Evolutionary conservation across 2,888 invertebrate species (phyloP), one percentile per base, ranked within the genome.

Genomic region (Drosophila borealis): DNA sequence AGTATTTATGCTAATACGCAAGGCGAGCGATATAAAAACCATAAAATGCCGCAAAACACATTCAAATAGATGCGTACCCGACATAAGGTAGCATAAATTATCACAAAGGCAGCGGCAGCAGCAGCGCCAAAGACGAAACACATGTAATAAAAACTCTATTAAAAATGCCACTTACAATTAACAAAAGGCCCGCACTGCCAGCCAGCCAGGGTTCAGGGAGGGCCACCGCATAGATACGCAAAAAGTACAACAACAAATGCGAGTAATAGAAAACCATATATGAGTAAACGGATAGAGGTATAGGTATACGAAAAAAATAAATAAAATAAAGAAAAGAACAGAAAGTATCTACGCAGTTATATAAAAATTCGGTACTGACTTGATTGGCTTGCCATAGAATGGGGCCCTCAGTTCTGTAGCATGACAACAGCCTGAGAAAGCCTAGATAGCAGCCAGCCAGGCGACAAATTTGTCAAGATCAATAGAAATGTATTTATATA

Each of bases 111-210:
- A 17, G 14, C 5, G 14, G 39, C 14, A 34, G 14, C 17, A 45
- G 19, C 34, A 57, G 45, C 19, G 44, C 49, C 54, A 63, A 76
- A 66, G 69, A 72, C 69, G 64, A 64, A 80, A 70, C 70, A 70
- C 63, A 77, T 74, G 63, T 73, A 71, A 62, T 83, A 70, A 71
- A 80, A 79, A 53, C 65, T 70, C 71, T 77, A 81, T 85, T 82
- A 82, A 80, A 85, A 82, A 67, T 72, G 71, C 84, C 84, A 81
- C 75, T 86, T 86, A 86, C 75, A 82, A 87, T 82, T 83, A 81
- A 86, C 81, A 83, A 83, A 84, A 70, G 70, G 64, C 78, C 72
- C 68, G 73, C 73, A 76, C 64, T 56, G 70, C 60, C 57, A 42
- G 70, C 60, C 57, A 37, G 42, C 29, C 21, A 6, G 55, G 62